Percentiles rank a stretch among this genome's conserved stretches.
These are phyloP conservation scores for Tympanuchus pallidicinctus DNA, from an alignment of 2,113 vertebrate species.

Conservation along the genomic window DNA sequence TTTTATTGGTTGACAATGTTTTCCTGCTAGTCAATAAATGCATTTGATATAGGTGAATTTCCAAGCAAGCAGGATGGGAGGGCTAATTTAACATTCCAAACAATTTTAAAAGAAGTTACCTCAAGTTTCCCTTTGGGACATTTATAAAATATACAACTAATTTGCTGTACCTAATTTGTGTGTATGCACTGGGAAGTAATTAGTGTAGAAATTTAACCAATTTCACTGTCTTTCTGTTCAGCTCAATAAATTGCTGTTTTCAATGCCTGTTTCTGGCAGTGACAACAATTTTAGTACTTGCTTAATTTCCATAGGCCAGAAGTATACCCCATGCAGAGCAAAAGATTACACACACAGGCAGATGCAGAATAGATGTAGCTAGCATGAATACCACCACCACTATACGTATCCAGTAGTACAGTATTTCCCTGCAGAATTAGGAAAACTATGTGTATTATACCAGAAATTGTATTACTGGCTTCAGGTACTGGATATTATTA, in stretches of 20 bases:
- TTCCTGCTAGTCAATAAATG: slow-evolving; percentile 50
- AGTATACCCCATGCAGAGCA: not conserved
- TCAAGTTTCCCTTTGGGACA: slow-evolving; percentile 44
- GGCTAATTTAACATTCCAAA: slow-evolving; percentile 29
- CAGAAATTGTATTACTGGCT: not conserved
- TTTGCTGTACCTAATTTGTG: slow-evolving; percentile 19
- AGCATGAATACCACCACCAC: not conserved
- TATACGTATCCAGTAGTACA: not conserved
- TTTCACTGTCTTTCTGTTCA: slow-evolving; percentile 40
- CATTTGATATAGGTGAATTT: slow-evolving; percentile 32
- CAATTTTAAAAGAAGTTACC: slow-evolving; percentile 35
- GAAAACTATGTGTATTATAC: not conserved
- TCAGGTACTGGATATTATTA: slow-evolving; percentile 9
- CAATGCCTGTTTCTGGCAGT: slow-evolving; percentile 10
- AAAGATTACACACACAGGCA: not conserved
- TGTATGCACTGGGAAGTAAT: slow-evolving; percentile 7
- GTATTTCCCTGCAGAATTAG: not conserved
- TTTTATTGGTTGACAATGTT: slow-evolving; percentile 51
- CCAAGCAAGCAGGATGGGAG: slow-evolving; percentile 40
- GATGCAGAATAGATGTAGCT: not conserved
- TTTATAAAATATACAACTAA: slow-evolving; percentile 38
- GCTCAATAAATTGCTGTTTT: slow-evolving; percentile 18
- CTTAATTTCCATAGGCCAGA: not conserved
- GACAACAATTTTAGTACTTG: not conserved
- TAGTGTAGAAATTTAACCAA: slow-evolving; percentile 20